A percentile compares a stretch with the other conserved stretches of the same genome.
These are phyloP conservation scores for Halichondria panicea DNA, from an alignment of 37 sponge, comb jelly and placozoan species.

Conservation along the genomic window DNA sequence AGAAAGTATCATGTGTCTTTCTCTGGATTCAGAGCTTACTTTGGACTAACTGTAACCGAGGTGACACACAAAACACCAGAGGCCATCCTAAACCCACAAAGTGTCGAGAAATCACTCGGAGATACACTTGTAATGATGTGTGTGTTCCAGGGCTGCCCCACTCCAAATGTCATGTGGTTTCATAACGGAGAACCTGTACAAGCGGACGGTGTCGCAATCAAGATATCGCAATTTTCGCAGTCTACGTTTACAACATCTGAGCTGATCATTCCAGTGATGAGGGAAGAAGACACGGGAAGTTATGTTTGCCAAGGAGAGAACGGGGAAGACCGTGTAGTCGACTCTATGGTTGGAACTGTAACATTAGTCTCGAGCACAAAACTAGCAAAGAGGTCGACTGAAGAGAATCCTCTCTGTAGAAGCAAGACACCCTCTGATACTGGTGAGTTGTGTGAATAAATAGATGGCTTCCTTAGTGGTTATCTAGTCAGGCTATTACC, in stretches of 20 bases:
- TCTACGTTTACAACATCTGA: neutral
- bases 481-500: too few relatives aligned
- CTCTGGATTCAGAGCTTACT: neutral
- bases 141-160: conserved; percentile 22
- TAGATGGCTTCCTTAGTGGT: too few relatives aligned
- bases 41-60: neutral
- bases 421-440: too few relatives aligned
- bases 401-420: too few relatives aligned
- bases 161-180: conserved; percentile 28
- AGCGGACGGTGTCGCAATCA: neutral
- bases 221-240: neutral
- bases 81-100: neutral
- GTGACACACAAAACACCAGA: neutral
- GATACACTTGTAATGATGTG: neutral
- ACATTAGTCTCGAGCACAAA: too few relatives aligned
- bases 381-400: too few relatives aligned
- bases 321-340: neutral
- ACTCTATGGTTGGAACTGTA: too few relatives aligned
- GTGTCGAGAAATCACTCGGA: neutral
- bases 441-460: too few relatives aligned
- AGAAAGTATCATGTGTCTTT: conserved; percentile 1
- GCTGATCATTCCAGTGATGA: neutral
- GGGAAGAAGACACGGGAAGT: neutral
- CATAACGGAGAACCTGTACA: neutral
- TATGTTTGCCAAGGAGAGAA: conserved; percentile 5